Conservation (phyloP, 64 coral and sea anemone genomes). For the Montipora foliosa region DNA sequence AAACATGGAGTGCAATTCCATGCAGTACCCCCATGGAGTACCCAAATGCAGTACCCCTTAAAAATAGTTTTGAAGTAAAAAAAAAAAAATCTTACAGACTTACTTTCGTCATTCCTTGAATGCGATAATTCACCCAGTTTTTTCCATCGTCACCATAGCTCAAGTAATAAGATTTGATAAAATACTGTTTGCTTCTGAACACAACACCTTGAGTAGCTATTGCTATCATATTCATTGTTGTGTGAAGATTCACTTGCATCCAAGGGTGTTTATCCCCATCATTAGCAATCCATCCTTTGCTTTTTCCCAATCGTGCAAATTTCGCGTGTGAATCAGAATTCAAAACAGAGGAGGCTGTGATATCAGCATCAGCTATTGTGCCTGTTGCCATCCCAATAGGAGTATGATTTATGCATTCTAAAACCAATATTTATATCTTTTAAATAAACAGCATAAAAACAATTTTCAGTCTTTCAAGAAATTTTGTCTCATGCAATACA, state of each 20-base stretch:
- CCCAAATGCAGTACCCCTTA: too few relatives aligned
- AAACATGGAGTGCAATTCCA: too few relatives aligned
- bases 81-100: too few relatives aligned
- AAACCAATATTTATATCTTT: too few relatives aligned
- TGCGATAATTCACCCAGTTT: constrained; percentile 40
- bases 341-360: constrained; percentile 29
- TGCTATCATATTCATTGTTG: not conserved
- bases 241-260: constrained; percentile 60
- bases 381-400: constrained; percentile 26
- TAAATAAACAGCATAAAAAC: too few relatives aligned
- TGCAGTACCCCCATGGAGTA: too few relatives aligned
- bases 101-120: not conserved
- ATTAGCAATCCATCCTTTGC: constrained; percentile 34
- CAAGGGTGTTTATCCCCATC: not conserved
- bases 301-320: constrained; percentile 35
- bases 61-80: too few relatives aligned
- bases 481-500: too few relatives aligned
- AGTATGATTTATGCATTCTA: not conserved
- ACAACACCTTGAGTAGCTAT: constrained; percentile 44
- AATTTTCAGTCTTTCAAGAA: too few relatives aligned
- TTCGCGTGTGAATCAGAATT: constrained; percentile 15
- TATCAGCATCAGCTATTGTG: constrained; percentile 18
- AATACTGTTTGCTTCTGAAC: not conserved
- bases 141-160: constrained; percentile 22
- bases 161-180: constrained; percentile 21